These are phyloP conservation scores for Lasioglossum figueresi DNA, from an alignment of 2,888 invertebrate genomes.

Conservation along the genomic window DNA sequence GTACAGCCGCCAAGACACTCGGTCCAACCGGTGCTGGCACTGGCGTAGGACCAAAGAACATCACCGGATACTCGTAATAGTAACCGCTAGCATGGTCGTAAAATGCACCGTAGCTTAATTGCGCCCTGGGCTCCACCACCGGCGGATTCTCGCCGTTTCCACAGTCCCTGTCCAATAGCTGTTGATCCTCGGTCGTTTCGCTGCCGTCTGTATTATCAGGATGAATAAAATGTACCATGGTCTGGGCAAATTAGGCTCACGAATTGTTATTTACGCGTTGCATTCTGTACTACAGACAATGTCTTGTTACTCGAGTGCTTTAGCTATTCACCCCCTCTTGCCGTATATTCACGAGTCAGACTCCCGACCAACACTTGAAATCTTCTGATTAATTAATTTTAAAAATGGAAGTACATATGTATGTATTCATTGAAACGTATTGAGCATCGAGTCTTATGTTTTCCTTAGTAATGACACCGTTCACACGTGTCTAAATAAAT, in stretches of 20 bases:
- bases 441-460: too few relatives aligned
- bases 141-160: conserved; percentile 74
- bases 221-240: neutral
- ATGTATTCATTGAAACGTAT: too few relatives aligned
- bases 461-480: too few relatives aligned
- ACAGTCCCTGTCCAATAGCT: conserved; percentile 78
- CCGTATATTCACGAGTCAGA: too few relatives aligned
- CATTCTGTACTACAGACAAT: neutral
- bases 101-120: conserved; percentile 79
- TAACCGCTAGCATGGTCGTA: conserved; percentile 81
- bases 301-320: neutral
- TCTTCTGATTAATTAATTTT: too few relatives aligned
- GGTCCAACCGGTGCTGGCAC: conserved; percentile 77
- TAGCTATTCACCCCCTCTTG: too few relatives aligned
- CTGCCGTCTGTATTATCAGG: conserved; percentile 77
- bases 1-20: conserved; percentile 82
- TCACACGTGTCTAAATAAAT: too few relatives aligned
- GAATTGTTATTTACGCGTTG: neutral
- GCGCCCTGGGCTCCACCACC: conserved; percentile 70
- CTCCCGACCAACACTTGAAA: too few relatives aligned
- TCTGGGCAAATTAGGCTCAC: neutral
- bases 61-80: conserved; percentile 82
- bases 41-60: conserved; percentile 82
- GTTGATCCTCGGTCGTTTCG: conserved; percentile 82
- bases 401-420: too few relatives aligned